phyloP scores from a whole-genome alignment of 1,140 invertebrate genomes.

The Delia radicum region DNA sequence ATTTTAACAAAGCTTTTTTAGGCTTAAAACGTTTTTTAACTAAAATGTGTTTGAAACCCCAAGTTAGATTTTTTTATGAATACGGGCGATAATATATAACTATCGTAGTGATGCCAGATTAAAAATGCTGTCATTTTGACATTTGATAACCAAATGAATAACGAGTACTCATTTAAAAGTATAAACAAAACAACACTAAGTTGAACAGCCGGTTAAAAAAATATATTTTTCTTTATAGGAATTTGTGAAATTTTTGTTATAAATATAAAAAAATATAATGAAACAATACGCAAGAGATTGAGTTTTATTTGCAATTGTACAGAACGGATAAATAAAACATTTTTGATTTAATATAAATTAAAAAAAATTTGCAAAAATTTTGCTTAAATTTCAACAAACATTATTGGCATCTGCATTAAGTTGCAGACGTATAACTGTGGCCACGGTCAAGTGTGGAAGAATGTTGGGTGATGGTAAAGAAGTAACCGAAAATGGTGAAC shows the following conservation, averaged over 20 bases:
- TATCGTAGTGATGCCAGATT: too few species aligned
- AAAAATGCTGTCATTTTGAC: background rate
- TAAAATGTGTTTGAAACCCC: too few species aligned
- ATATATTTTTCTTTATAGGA: background rate
- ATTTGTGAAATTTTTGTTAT: background rate
- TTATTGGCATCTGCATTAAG: constrained; percentile 25
- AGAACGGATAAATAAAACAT: too few species aligned
- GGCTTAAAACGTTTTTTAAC: too few species aligned
- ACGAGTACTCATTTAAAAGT: background rate
- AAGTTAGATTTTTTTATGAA: too few species aligned
- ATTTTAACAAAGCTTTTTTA: too few species aligned
- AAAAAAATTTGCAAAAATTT: constrained; percentile 21
- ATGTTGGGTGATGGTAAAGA: constrained; percentile 15
- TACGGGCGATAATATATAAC: too few species aligned
- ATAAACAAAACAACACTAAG: background rate
- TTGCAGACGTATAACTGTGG: constrained; percentile 26
- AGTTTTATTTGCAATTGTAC: background rate
- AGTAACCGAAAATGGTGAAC: background rate
- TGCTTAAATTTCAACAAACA: constrained; percentile 28
- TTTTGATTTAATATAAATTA: background rate
- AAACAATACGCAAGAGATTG: background rate
- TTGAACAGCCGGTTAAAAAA: constrained; percentile 3
- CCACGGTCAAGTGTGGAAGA: constrained; percentile 18
- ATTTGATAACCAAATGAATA: background rate
- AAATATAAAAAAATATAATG: background rate